phyloP scores from a whole-genome alignment of 2,888 invertebrate genomes.

The Heteromurus nitidus region DNA sequence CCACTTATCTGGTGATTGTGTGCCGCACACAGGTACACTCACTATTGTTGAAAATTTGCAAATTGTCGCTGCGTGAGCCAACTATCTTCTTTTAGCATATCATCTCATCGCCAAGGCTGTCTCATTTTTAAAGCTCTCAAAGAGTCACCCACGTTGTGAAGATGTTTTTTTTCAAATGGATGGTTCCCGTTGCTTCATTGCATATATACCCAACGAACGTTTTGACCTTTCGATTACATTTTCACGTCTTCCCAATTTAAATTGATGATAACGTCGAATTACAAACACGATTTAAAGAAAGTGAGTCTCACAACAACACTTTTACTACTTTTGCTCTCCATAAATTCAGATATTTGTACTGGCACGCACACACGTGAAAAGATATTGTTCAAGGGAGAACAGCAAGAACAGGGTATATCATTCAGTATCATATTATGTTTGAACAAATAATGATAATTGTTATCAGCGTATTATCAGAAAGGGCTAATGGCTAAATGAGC shows the following conservation, averaged over 20 bases:
- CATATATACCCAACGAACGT: slow-evolving; percentile 1
- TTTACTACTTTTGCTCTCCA: slow-evolving; percentile 5
- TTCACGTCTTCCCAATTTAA: slow-evolving; percentile 36
- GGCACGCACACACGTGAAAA: no score
- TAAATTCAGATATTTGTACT: no score
- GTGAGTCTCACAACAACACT: slow-evolving; percentile 1
- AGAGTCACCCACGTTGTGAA: slow-evolving; percentile 46
- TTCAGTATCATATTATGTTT: no score
- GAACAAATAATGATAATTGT: slow-evolving; percentile 25
- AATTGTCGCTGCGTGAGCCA: slow-evolving; percentile 15
- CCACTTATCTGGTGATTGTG: background rate
- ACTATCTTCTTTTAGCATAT: slow-evolving; percentile 27
- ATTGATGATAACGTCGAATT: slow-evolving; percentile 8
- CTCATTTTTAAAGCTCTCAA: slow-evolving; percentile 44
- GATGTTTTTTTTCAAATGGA: background rate
- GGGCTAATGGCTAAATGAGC: slow-evolving; percentile 12
- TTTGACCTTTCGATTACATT: slow-evolving; percentile 17
- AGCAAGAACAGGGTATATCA: no score
- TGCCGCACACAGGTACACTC: background rate
- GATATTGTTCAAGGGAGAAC: no score
- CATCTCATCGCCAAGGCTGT: slow-evolving; percentile 38
- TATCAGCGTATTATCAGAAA: slow-evolving; percentile 10
- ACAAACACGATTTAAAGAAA: slow-evolving; percentile 21
- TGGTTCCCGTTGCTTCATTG: background rate
- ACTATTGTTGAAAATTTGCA: slow-evolving; percentile 39